Evolutionary conservation across 64 coral and sea anemone species (phyloP).

Genomic region (Pocillopora damicornis): DNA sequence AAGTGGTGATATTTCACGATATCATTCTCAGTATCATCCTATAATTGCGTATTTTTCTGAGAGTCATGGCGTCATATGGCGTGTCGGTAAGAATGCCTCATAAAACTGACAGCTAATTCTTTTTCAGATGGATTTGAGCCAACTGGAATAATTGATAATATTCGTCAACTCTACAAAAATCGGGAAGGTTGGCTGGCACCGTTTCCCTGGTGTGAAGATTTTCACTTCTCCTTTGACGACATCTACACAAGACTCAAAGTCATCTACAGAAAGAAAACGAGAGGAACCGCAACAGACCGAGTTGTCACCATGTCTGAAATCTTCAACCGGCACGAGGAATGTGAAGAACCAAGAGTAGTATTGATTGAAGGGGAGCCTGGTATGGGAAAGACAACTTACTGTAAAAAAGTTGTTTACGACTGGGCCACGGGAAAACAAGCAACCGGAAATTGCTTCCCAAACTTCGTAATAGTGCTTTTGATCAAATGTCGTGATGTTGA

Average conservation of each 20-base stretch:
- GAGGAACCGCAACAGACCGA: not conserved
- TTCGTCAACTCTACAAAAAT: not conserved
- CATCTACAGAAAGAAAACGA: not conserved
- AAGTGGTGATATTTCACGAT: too few relatives aligned
- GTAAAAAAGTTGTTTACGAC: not conserved
- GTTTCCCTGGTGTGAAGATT: not conserved
- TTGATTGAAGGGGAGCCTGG: not conserved
- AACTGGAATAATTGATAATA: not conserved
- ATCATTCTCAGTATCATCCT: too few relatives aligned
- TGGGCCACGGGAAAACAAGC: not conserved
- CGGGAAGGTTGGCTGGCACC: not conserved
- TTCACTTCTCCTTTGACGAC: not conserved
- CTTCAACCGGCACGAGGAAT: not conserved
- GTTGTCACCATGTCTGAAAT: not conserved
- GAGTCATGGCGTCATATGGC: too few relatives aligned
- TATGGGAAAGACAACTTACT: slow-evolving; percentile 11
- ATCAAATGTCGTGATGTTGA: slow-evolving; percentile 1
- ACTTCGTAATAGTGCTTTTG: not conserved
- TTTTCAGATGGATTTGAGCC: not conserved
- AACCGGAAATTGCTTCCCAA: not conserved
- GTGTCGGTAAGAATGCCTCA: too few relatives aligned
- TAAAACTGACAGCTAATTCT: not conserved
- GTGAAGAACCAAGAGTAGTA: not conserved
- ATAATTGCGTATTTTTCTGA: too few relatives aligned
- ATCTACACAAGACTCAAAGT: not conserved